Base-by-base conservation (phyloP, 2,113 vertebrate species). In the Ammodytes dubius region DNA sequence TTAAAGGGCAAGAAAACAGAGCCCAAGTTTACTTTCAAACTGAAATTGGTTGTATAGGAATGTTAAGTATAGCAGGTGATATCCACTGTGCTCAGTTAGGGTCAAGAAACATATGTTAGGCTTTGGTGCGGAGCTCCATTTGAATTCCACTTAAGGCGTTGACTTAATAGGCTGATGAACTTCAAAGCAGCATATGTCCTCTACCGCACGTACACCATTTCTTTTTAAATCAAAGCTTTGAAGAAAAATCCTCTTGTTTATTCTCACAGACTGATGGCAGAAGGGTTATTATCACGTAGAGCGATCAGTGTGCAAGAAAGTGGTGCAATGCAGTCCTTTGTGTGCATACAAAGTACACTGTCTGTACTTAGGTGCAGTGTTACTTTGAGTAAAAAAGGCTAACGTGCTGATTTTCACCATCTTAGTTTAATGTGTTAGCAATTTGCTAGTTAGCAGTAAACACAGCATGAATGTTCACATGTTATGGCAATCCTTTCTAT, bases 151-250 rank as follows among this genome's bases (percentile, higher is more conserved):
- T 74, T 80, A 72, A 78, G 85, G 81, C 87, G 43, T 73, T 27
- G 59, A 42, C 64, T 82, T 91, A 86, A 84, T 89, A 87, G 61
- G 85, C 79, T 71, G 70, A 43, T 84, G 77, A 79, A 89, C 79
- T 88, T 92, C 85, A 90, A 90, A 92, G 91, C 53, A 53, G 70
- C 49, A 73, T 80, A 86, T 85, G 83, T 84, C 65, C 79, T 84
- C 64, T 85, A 63, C 70, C 54, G 68, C 60, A 78, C 43, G 15
- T 86, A 70, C 9, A 5, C 68, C 45, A 82, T 83, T 82, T 89
- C 43, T 65, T 84, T 86, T 84, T 54, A 42, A 79, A 82, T 88
- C 75, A 87, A 84, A 78, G 59, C 59, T 69, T 67, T 68, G 15
- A 11, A 70, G n/a, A 56, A 70, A 57, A 77, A 37, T 54, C 4